These are phyloP conservation scores for Calycopis cecrops DNA, from an alignment of 1,140 invertebrate genomes.

Conservation along the genomic window DNA sequence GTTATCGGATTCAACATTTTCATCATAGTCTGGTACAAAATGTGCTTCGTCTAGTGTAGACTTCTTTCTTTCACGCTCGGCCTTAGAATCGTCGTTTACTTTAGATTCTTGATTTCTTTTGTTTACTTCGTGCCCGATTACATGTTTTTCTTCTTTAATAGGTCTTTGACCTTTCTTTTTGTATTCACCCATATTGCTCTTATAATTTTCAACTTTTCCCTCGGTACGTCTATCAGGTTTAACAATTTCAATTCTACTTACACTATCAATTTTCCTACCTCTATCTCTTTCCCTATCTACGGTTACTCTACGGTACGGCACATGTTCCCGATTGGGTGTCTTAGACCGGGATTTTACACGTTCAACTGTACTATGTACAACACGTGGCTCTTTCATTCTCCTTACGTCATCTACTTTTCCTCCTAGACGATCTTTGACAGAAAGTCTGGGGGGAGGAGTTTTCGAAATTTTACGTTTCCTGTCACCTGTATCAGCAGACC, in stretches of 20 bases:
- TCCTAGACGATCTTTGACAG: slow-evolving; percentile 83
- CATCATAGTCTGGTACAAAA: slow-evolving; percentile 85
- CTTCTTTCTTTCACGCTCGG: slow-evolving; percentile 78
- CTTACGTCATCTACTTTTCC: slow-evolving; percentile 80
- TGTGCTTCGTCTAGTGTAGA: slow-evolving; percentile 81
- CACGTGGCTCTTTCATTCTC: slow-evolving; percentile 62
- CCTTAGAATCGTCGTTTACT: slow-evolving; percentile 35
- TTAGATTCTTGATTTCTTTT: slow-evolving; percentile 19
- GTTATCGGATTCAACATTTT: slow-evolving; percentile 67
- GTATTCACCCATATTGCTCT: slow-evolving; percentile 19
- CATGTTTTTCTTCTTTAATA: slow-evolving; percentile 31
- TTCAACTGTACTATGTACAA: slow-evolving; percentile 70
- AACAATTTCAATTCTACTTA: slow-evolving; percentile 33
- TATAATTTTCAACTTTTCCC: slow-evolving; percentile 4
- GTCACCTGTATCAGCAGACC: slow-evolving; percentile 58
- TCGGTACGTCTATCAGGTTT: slow-evolving; percentile 44
- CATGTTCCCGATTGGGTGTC: slow-evolving; percentile 66
- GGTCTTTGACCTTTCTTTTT: slow-evolving; percentile 44
- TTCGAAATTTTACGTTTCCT: slow-evolving; percentile 63
- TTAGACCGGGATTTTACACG: slow-evolving; percentile 67
- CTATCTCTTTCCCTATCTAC: slow-evolving; percentile 75
- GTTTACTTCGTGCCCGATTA: slow-evolving; percentile 14
- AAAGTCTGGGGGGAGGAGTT: slow-evolving; percentile 77
- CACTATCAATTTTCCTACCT: slow-evolving; percentile 43
- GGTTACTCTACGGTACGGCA: slow-evolving; percentile 76